A percentile compares a stretch with the other conserved stretches of the same genome.
Conservation (phyloP, 2,113 vertebrate genomes). For the Herpailurus yagouaroundi region DNA sequence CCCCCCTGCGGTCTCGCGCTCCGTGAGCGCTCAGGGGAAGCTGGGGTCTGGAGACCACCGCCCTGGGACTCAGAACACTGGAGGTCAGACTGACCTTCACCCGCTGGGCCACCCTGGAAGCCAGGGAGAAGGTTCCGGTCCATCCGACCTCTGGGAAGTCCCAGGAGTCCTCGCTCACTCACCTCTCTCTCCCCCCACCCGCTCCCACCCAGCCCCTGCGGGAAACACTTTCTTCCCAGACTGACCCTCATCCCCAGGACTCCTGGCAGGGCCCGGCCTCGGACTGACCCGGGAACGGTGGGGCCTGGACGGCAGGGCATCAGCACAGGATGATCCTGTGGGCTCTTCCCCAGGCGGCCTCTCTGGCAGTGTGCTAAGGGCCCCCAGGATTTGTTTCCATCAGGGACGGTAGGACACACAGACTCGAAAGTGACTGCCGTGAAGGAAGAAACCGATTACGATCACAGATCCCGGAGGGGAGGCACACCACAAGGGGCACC, state of each 20-base stretch:
- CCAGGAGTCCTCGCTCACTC: neutral
- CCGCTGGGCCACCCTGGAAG: neutral
- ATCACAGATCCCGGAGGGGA: neutral
- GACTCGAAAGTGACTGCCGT: neutral
- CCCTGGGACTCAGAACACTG: accelerated
- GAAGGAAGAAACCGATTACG: neutral
- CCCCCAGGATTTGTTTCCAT: neutral
- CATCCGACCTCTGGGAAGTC: neutral
- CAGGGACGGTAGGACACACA: neutral
- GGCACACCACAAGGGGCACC: neutral
- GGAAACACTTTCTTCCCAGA: neutral
- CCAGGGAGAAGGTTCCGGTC: neutral
- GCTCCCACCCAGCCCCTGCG: neutral
- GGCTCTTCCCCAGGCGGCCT: neutral
- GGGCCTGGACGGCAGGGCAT: no score
- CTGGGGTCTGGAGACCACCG: accelerated
- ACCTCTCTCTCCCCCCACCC: neutral
- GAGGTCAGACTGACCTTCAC: neutral
- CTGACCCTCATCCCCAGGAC: neutral
- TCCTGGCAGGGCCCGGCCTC: neutral
- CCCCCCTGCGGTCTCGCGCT: accelerated
- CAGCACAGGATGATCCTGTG: no score
- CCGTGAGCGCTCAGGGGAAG: accelerated
- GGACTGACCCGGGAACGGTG: neutral
- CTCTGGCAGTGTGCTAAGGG: neutral